Base-by-base conservation (phyloP, 92 coral and sea anemone genomes). In the Bergia puertoricense region DNA sequence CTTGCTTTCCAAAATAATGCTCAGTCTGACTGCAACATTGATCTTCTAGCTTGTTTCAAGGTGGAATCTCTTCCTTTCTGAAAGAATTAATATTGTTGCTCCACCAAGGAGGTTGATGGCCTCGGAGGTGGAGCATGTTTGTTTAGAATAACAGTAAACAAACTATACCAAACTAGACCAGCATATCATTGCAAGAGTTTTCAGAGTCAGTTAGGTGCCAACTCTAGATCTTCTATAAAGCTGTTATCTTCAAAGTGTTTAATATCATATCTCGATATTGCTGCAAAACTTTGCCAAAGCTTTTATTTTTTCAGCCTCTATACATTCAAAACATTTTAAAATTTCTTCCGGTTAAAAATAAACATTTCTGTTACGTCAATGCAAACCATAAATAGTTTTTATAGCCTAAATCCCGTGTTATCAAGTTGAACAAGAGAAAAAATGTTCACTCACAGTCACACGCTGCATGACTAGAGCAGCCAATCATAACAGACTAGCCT, bases 41-140 rank as follows among this genome's bases (percentile, higher is more conserved):
- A 30, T 30, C 11, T 57, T 57, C 5, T 57, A 9, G 66, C 66
- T 18, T 57, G 11, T 18, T 57, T 57, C 16, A 57, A 57, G 16
- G 66, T 18, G 16, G 41, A 54, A 62, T 76, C 89, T 0, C 89
- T 23, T 86, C 76, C 59, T 51, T 36, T 40, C 37, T 2, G 14
- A 45, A 56, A 38, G 62, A 76, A 76, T 76, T 76, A 20, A 86
- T 86, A 37, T 76, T 43, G 42, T 69, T 69, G 44, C 51, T 48
- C 69, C 77, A 62, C 89, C 89, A 86, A 15, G 65, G 65, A 8
- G 65, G 65, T 56, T 56, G 65, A 15, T 15, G 65, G 15, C 15
- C 65, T 8, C 65, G 65, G 8, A 8, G 15, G 8, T 15, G 65
- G 65, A 15, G 65, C 65, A 56, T 56, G 65, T 56, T 56, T 56